Evolutionary conservation across 2,113 vertebrate species (phyloP), one percentile per base, ranked within the genome.

Genomic region (Peromyscus polionotus): DNA sequence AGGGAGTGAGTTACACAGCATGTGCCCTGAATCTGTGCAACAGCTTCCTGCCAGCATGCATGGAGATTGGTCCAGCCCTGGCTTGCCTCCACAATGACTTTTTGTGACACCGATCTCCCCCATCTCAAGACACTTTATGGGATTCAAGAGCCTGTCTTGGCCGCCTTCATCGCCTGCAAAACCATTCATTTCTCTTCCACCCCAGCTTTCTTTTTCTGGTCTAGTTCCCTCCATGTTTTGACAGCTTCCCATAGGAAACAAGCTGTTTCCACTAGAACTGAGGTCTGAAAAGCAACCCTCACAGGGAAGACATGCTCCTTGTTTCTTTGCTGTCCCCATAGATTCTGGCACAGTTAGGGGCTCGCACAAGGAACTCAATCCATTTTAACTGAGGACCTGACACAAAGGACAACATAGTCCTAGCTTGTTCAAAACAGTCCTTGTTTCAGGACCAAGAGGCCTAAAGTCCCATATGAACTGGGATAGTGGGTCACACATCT

Each of bases 1-100:
- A 72, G 45, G 79, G 8, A 16, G 39, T 31, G 19, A 79, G 5
- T 24, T 6, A 42, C 0, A 20, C 7, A 51, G 42, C 7, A 10
- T 4, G 1, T 1, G 12, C 20, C 8, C n/a, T 81, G 59, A 19
- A n/a, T 26, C 33, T 28, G 33, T 54, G 45, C 0, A 0, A 19
- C 28, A 77, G 86, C 39, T 61, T 59, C 77, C 39, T 4, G 5
- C 31, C 10, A 19, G 81, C 59, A 39, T 0, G 0, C 22, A 12
- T 3, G 59, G 83, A 61, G 75, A 63, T 61, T 0, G 0, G 22
- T 57, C 22, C 13, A 48, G 19, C 31, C 20, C 6, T n/a, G 51
- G 5, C 2, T 68, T 57, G 36, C 19, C 59, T 90, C 31, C 7
- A 28, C 70, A 33, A 1, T 12, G 51, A 3, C 33, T 81, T 20